phyloP scores from a whole-genome alignment of 2,113 vertebrate genomes.

The Mola mola region DNA sequence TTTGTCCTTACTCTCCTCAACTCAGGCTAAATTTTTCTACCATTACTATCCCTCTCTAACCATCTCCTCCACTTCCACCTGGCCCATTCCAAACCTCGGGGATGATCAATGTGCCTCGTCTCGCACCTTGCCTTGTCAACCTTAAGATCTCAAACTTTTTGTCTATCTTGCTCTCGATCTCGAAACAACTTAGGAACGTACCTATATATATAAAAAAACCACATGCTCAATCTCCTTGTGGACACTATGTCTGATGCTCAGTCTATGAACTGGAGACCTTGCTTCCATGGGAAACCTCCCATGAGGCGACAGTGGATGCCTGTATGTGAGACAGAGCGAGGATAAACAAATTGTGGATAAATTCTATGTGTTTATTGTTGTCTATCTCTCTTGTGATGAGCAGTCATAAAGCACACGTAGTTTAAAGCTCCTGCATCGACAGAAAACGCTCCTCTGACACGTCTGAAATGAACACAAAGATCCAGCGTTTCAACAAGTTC shows the following conservation, averaged over 20 bases:
- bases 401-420: conserved; percentile 4
- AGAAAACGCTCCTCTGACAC: conserved; percentile 28
- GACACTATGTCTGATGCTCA: conserved; percentile 44
- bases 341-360: too few species aligned
- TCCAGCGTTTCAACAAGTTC: conserved; percentile 45
- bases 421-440: conserved; percentile 16
- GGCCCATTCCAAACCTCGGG: conserved; percentile 2
- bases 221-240: conserved; percentile 22
- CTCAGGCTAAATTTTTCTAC: conserved; percentile 5
- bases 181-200: neutral
- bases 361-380: too few species aligned
- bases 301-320: conserved; percentile 19
- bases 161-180: conserved; percentile 13
- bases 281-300: conserved; percentile 37
- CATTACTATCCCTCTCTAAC: conserved; percentile 13
- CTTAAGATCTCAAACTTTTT: conserved; percentile 25
- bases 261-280: conserved; percentile 43
- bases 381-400: neutral
- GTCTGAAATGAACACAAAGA: conserved; percentile 53
- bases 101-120: conserved; percentile 39
- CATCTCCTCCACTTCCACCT: conserved; percentile 18
- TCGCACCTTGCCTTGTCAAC: conserved; percentile 43
- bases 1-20: neutral
- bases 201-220: conserved; percentile 7
- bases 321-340: conserved; percentile 3